Conservation (phyloP, 2,888 invertebrate species). For the Ceramica pisi region DNA sequence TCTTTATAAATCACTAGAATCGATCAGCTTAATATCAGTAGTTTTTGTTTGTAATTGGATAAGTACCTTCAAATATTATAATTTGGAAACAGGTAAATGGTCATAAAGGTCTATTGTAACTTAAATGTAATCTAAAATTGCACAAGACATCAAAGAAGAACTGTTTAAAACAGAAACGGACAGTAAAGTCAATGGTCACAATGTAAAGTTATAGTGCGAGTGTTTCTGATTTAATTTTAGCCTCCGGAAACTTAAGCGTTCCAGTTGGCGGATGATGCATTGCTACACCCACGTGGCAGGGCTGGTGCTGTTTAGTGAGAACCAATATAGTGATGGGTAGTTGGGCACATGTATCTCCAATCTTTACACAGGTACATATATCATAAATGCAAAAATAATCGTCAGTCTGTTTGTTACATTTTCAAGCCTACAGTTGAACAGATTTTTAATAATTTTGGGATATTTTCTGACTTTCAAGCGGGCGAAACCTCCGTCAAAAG, state of each 20-base stretch:
- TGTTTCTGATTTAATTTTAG: conserved; percentile 67
- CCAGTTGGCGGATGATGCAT: conserved; percentile 71
- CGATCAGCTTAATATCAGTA: too few species aligned
- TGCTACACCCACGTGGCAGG: conserved; percentile 49
- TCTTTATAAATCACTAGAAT: too few species aligned
- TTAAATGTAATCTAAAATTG: conserved; percentile 3
- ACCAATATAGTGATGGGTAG: background rate
- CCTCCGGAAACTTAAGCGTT: conserved; percentile 72
- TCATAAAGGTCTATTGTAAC: too few species aligned
- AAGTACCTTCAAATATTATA: too few species aligned
- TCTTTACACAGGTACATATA: too few species aligned
- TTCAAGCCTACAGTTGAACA: too few species aligned
- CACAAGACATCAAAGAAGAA: conserved; percentile 9
- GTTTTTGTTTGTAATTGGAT: too few species aligned
- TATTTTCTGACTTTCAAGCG: too few species aligned
- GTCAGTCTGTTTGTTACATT: background rate
- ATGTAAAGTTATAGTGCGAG: conserved; percentile 31
- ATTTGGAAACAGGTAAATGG: too few species aligned
- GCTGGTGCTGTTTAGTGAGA: conserved; percentile 31
- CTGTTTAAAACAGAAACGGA: conserved; percentile 6
- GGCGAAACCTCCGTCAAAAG: background rate
- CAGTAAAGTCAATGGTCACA: conserved; percentile 20
- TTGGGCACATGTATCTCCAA: too few species aligned
- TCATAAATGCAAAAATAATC: background rate
- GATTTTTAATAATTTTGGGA: too few species aligned